phyloP scores from a whole-genome alignment of 2,797 vertebrate genomes.

The Steatocranus sp. region DNA sequence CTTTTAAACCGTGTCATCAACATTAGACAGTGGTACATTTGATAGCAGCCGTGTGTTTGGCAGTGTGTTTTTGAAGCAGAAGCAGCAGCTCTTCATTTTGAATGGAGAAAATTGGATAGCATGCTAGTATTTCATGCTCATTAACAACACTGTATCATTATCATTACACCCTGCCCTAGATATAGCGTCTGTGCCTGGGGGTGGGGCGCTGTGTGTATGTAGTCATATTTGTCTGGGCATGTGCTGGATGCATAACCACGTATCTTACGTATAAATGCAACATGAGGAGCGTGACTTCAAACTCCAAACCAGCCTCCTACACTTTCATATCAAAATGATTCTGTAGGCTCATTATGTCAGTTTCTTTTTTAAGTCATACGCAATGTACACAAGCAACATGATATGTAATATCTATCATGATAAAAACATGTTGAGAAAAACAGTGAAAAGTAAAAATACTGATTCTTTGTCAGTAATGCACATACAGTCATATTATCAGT shows the following conservation, averaged over 20 bases:
- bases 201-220: background rate
- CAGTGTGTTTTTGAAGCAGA: background rate
- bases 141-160: constrained; percentile 29
- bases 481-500: background rate
- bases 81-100: background rate
- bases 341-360: background rate
- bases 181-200: background rate
- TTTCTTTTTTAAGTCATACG: background rate
- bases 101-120: background rate
- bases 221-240: background rate
- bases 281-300: background rate
- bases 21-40: background rate
- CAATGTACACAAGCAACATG: background rate
- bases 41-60: background rate
- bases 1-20: background rate
- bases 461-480: background rate
- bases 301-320: background rate
- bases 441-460: background rate
- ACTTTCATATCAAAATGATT: background rate
- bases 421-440: background rate
- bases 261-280: background rate
- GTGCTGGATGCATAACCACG: background rate
- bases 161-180: background rate
- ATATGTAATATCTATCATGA: background rate
- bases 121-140: background rate